phyloP scores from a whole-genome alignment of 2,888 invertebrate genomes.

The Zelleria hepariella region DNA sequence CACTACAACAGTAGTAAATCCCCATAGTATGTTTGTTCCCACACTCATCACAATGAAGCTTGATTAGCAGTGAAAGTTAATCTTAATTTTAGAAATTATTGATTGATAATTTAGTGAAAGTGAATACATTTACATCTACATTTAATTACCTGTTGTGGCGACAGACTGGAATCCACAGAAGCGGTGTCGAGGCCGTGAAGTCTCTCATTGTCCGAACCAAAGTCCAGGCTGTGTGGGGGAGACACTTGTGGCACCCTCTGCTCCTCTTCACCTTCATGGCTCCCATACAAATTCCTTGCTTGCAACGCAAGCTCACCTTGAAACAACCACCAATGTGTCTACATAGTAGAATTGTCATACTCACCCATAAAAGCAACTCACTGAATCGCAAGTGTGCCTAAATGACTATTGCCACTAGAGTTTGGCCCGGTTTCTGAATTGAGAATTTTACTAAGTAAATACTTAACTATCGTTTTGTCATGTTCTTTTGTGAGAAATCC shows the following conservation, averaged over 20 bases:
- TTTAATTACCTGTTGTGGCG: constrained; percentile 79
- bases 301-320: constrained; percentile 62
- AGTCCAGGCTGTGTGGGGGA: constrained; percentile 81
- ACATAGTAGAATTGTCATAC: neutral
- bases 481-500: no score
- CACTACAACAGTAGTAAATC: no score
- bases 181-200: constrained; percentile 88
- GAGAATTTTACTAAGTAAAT: no score
- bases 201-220: constrained; percentile 84
- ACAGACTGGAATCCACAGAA: constrained; percentile 82
- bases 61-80: no score
- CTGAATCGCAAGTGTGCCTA: no score
- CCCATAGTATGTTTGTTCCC: no score
- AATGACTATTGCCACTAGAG: no score
- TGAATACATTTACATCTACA: neutral
- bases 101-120: neutral
- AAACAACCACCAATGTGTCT: neutral
- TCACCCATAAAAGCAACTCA: no score
- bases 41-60: no score
- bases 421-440: no score
- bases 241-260: constrained; percentile 85
- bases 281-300: constrained; percentile 57
- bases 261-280: constrained; percentile 77
- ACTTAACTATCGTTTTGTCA: no score
- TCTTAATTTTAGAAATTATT: no score